Conservation (phyloP, 2,888 invertebrate species). For the Rhingia campestris region DNA sequence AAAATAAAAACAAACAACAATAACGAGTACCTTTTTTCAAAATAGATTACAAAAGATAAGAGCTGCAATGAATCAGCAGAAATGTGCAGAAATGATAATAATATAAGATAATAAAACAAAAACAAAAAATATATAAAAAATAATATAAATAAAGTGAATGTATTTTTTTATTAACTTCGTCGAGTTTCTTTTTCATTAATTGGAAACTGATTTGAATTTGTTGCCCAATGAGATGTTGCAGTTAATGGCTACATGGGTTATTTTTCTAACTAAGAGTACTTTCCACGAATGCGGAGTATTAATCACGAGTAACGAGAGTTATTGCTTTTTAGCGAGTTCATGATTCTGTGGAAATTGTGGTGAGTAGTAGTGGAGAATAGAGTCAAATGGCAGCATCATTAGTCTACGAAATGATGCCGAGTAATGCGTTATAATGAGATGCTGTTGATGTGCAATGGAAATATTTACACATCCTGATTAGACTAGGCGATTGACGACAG, state of each 20-base stretch:
- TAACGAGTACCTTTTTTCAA: constrained; percentile 71
- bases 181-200: constrained; percentile 13
- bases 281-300: neutral
- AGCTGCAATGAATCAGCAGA: constrained; percentile 49
- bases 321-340: no score
- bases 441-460: no score
- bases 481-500: no score
- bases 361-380: no score
- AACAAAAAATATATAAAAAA: constrained; percentile 35
- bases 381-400: no score
- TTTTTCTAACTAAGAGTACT: neutral
- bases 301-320: neutral
- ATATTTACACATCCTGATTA: no score
- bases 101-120: constrained; percentile 51
- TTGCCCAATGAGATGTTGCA: neutral
- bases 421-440: no score
- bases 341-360: no score
- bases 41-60: constrained; percentile 61
- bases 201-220: constrained; percentile 12
- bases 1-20: constrained; percentile 27
- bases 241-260: neutral
- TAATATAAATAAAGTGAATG: constrained; percentile 66
- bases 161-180: constrained; percentile 37
- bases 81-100: constrained; percentile 37
- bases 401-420: no score